phyloP scores from a whole-genome alignment of 2,113 vertebrate genomes.

The Protobothrops mucrosquamatus region DNA sequence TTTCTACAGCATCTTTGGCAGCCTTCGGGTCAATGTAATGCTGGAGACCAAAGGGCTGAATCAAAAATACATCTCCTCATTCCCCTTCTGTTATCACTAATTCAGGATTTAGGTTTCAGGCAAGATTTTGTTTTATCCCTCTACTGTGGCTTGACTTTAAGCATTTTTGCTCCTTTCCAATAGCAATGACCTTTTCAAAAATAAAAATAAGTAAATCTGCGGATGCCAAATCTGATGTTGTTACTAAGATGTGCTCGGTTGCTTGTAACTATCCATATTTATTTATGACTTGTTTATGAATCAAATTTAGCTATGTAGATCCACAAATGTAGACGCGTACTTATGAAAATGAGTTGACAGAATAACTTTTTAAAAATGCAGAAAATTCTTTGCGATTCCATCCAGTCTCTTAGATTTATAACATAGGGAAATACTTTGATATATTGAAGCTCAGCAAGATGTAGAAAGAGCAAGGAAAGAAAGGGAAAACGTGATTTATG shows the following conservation, averaged over 20 bases:
- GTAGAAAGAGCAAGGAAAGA: not conserved
- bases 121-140: not conserved
- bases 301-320: not conserved
- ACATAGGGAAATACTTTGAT: no score
- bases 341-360: not conserved
- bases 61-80: not conserved
- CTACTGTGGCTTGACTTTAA: no score
- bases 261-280: not conserved
- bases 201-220: not conserved
- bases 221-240: no score
- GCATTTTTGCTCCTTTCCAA: not conserved
- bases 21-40: not conserved
- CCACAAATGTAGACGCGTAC: not conserved
- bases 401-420: not conserved
- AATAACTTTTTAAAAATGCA: not conserved
- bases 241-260: not conserved
- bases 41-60: not conserved
- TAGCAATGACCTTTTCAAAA: not conserved
- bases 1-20: not conserved
- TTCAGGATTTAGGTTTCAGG: not conserved
- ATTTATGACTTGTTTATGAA: not conserved
- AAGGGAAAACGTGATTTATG: not conserved
- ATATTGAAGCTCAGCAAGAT: no score
- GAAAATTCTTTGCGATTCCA: not conserved
- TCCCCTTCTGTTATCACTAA: not conserved